Conservation (phyloP, 2,113 vertebrate species). For the Bettongia penicillata region DNA sequence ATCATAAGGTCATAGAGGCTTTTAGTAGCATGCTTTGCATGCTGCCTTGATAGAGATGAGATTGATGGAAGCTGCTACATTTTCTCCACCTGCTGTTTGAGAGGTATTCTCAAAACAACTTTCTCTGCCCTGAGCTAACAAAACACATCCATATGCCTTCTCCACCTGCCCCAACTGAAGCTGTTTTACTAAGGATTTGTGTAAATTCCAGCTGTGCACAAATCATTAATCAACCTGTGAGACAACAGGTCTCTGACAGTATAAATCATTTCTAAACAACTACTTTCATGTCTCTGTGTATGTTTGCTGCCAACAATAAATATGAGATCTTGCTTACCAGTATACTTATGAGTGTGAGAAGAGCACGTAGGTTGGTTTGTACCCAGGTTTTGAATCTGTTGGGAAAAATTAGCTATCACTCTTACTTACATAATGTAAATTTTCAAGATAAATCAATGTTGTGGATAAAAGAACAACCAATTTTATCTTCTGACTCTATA, state of each 20-base stretch:
- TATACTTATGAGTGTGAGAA: conserved; percentile 79
- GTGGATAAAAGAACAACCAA: not conserved
- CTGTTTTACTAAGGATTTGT: not conserved
- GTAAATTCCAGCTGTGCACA: conserved; percentile 47
- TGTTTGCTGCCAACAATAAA: not conserved
- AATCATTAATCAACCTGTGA: conserved; percentile 9
- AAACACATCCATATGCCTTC: not conserved
- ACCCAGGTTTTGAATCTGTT: conserved; percentile 87
- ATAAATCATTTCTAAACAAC: not conserved
- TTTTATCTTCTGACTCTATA: not conserved
- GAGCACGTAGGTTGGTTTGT: conserved; percentile 71
- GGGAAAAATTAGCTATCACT: conserved; percentile 18
- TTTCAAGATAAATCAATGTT: not conserved
- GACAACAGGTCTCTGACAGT: not conserved
- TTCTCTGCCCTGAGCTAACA: not conserved
- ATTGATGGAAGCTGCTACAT: not conserved
- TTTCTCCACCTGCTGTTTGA: not conserved
- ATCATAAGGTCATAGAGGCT: not conserved
- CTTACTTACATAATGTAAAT: not conserved
- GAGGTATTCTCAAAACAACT: not conserved
- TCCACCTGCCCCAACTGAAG: not conserved
- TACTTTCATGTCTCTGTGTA: rapidly evolving
- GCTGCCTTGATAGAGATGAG: not conserved
- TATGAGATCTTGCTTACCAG: conserved; percentile 85
- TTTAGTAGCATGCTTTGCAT: not conserved